A percentile compares a stretch with the other conserved stretches of the same genome.
Conservation (phyloP, 2,888 invertebrate species). For the Gymnosoma rotundatum region DNA sequence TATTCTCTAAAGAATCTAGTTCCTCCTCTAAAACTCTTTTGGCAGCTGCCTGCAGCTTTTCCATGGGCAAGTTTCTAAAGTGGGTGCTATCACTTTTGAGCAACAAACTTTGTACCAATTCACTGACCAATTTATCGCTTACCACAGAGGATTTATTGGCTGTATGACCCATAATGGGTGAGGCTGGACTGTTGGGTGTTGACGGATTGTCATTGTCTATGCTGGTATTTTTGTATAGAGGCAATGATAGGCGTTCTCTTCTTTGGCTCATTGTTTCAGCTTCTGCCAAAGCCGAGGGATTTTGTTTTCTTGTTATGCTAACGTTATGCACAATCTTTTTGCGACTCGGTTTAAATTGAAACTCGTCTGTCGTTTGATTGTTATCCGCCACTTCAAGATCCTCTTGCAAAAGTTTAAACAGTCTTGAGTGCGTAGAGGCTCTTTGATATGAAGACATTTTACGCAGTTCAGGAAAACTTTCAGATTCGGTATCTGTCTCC, state of each 20-base stretch:
- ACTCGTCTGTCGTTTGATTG: slow-evolving; percentile 74
- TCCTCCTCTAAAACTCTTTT: slow-evolving; percentile 84
- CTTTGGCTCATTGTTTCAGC: slow-evolving; percentile 82
- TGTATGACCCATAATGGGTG: slow-evolving; percentile 81
- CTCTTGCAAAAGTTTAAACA: slow-evolving; percentile 86
- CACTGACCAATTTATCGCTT: slow-evolving; percentile 84
- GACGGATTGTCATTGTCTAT: slow-evolving; percentile 84
- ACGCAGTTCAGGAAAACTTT: slow-evolving; percentile 84
- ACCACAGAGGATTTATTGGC: slow-evolving; percentile 81
- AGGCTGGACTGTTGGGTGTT: slow-evolving; percentile 83
- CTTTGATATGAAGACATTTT: slow-evolving; percentile 86
- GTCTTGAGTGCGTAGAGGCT: slow-evolving; percentile 88
- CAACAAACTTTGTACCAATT: slow-evolving; percentile 84
- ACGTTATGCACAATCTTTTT: slow-evolving; percentile 82
- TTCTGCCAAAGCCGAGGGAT: slow-evolving; percentile 77
- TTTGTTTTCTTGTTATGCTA: slow-evolving; percentile 81
- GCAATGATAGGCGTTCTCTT: slow-evolving; percentile 83
- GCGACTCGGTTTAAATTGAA: slow-evolving; percentile 77
- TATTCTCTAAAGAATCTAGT: slow-evolving; percentile 82
- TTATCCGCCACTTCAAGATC: slow-evolving; percentile 82
- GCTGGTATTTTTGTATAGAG: slow-evolving; percentile 82
- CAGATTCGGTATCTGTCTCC: slow-evolving; percentile 86
- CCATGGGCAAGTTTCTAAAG: slow-evolving; percentile 84
- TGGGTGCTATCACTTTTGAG: slow-evolving; percentile 84
- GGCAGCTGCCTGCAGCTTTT: slow-evolving; percentile 85